phyloP scores from a whole-genome alignment of 2,888 invertebrate genomes.

The Siphlonurus alternatus region DNA sequence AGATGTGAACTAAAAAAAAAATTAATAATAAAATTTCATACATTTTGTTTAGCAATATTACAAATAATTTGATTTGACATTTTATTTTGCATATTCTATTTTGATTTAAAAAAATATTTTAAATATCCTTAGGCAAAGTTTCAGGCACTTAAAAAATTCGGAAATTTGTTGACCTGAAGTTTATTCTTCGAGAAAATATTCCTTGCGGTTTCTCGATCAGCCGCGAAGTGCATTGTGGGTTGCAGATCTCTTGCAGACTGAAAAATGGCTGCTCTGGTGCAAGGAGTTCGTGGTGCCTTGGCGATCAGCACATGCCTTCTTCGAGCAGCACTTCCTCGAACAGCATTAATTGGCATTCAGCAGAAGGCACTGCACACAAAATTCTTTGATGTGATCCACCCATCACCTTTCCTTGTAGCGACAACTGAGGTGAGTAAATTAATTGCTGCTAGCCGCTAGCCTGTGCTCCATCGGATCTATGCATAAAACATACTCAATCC shows the following conservation, averaged over 20 bases:
- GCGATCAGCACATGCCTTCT: slow-evolving; percentile 12
- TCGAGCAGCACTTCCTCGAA: slow-evolving; percentile 9
- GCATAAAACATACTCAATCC: too few species aligned
- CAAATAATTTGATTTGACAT: too few species aligned
- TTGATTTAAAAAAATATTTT: too few species aligned
- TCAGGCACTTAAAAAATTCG: too few species aligned
- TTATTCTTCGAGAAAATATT: too few species aligned
- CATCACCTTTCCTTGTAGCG: slow-evolving; percentile 7
- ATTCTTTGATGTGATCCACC: slow-evolving; percentile 8
- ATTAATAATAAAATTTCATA: too few species aligned
- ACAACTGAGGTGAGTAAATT: slow-evolving; percentile 5
- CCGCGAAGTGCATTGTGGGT: neutral
- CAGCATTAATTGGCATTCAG: slow-evolving; percentile 10
- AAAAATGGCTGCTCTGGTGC: slow-evolving; percentile 12
- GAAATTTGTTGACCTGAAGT: too few species aligned
- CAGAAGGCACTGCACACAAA: slow-evolving; percentile 12
- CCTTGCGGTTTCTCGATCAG: neutral
- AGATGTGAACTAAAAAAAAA: too few species aligned
- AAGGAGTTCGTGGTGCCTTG: slow-evolving; percentile 11
- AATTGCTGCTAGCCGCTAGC: slow-evolving; percentile 1
- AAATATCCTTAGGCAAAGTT: too few species aligned
- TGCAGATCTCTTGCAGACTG: neutral
- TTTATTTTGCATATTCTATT: too few species aligned
- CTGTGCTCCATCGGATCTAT: too few species aligned
- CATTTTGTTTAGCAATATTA: too few species aligned